Percentiles rank a stretch among this genome's conserved stretches.
Conservation (phyloP, 2,888 invertebrate species). For the Perizoma affinitatum region DNA sequence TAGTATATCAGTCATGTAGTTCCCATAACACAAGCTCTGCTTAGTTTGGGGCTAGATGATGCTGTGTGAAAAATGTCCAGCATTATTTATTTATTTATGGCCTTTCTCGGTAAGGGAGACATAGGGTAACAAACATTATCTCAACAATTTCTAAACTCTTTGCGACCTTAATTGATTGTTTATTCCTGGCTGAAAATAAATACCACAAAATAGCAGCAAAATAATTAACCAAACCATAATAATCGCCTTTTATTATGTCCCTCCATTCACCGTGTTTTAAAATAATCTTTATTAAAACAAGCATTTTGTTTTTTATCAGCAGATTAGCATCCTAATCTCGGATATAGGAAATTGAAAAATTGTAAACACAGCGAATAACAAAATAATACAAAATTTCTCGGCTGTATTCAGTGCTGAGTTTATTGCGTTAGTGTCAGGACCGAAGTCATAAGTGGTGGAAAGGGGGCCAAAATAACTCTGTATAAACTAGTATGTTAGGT, state of each 20-base stretch:
- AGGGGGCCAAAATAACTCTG: not conserved
- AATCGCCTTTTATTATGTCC: conserved; percentile 9
- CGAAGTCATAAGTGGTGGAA: not conserved
- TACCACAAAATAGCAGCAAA: not conserved
- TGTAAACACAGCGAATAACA: conserved; percentile 43
- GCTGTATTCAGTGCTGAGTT: conserved; percentile 31
- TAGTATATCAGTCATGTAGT: no score
- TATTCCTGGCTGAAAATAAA: no score
- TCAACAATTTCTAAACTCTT: no score
- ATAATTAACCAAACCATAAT: conserved; percentile 1
- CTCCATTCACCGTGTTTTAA: conserved; percentile 32
- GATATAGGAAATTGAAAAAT: conserved; percentile 54
- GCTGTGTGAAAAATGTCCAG: no score
- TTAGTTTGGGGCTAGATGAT: no score
- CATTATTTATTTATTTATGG: no score
- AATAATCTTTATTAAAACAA: conserved; percentile 45
- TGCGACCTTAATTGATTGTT: no score
- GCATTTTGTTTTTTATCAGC: conserved; percentile 40
- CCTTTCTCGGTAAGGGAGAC: no score
- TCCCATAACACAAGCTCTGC: no score
- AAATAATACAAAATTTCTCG: conserved; percentile 39
- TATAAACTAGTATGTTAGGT: not conserved
- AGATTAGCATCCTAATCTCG: conserved; percentile 51
- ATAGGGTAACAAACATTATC: no score
- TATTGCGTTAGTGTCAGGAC: conserved; percentile 28